Conservation (phyloP, 2,797 vertebrate species). For the Philypnodon macrostomus region DNA sequence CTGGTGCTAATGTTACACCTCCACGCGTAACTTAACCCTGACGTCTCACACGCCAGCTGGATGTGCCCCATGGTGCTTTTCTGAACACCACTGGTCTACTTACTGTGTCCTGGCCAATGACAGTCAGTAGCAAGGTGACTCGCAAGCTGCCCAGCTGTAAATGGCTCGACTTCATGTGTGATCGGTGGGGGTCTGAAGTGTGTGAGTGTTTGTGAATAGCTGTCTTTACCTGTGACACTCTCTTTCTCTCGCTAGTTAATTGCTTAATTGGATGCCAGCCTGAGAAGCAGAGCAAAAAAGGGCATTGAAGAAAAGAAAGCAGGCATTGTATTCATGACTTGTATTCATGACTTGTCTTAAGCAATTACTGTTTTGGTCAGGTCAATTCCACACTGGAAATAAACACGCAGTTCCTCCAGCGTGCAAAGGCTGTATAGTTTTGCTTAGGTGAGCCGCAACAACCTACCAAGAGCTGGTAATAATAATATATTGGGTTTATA, state of each 20-base stretch:
- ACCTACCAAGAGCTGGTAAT: too few relatives aligned
- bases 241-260: conserved; percentile 18
- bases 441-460: background rate
- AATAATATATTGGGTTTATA: too few relatives aligned
- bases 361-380: conserved; percentile 6
- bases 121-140: conserved; percentile 57
- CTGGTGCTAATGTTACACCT: conserved; percentile 49
- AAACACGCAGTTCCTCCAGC: conserved; percentile 11
- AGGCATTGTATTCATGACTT: background rate
- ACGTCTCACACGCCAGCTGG: conserved; percentile 41
- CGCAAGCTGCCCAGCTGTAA: conserved; percentile 29
- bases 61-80: conserved; percentile 41
- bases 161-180: conserved; percentile 36
- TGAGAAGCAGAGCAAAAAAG: conserved; percentile 12
- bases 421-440: conserved; percentile 1
- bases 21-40: conserved; percentile 47
- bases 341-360: conserved; percentile 10
- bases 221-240: conserved; percentile 21
- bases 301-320: conserved; percentile 10
- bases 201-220: too few relatives aligned
- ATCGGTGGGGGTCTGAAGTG: conserved; percentile 15
- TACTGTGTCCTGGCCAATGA: conserved; percentile 48
- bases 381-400: conserved; percentile 2
- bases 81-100: conserved; percentile 46
- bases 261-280: conserved; percentile 27